Base-by-base conservation (phyloP, 1,140 invertebrate genomes). In the Orchesella cincta region DNA sequence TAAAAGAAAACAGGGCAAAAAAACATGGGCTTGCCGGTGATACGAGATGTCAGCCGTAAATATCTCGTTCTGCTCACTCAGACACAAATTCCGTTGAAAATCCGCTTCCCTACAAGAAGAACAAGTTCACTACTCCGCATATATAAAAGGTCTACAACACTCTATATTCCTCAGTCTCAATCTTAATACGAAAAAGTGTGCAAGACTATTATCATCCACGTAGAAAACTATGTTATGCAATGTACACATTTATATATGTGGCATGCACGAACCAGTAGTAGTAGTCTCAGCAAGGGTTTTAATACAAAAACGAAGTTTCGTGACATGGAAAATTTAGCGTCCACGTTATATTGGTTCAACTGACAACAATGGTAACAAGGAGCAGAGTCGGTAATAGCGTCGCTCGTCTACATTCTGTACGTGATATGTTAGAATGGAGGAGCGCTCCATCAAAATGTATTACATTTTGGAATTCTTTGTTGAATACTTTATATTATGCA, bases 41-140 rank as follows among this genome's bases (percentile, higher is more conserved):
- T 67, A 67, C 62, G 31, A 67, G 8, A 67, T 67, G 62, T 67
- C 62, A 67, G 62, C 31, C 62, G 62, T 67, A 67, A 67, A 67
- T 67, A 67, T 67, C 62, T 29, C 31, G 62, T 18, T 12, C 62
- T 5, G 39, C 12, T 57, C 5, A 18, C 39, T 12, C 8, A 67
- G 26, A 67, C 8, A 67, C 3, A 31, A 67, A 67, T 18, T 18
- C 52, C 23, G 8, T 57, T 14, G 12, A 57, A 67, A 67, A 67
- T 67, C 62, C 62, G 62, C 62, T 67, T 67, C 62, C 62, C 14
- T 46, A 46, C 39, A 46, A 46, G 39, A 46, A 20, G 8, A 46
- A 46, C 8, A 46, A 62, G 12, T 28, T 28, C 54, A 62, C 39
- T 12, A 46, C 39, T 46, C 39, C n/a, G n/a, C n/a, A n/a, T n/a